Evolutionary conservation across 2,113 vertebrate genomes (phyloP).

Genomic region (Leptocoma aspasia): DNA sequence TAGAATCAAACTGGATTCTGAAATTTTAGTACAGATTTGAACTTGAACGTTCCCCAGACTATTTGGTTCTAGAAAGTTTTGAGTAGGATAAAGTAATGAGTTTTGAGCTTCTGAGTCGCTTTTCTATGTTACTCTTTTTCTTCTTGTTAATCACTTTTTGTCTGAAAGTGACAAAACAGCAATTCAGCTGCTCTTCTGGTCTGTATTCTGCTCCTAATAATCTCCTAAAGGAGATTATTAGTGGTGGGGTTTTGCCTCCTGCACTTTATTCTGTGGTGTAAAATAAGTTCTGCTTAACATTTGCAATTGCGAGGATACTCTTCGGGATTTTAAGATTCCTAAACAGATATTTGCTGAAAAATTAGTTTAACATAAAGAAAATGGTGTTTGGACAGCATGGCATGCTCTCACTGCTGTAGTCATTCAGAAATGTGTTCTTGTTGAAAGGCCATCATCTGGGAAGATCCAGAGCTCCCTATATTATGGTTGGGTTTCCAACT

Average conservation of each 20-base stretch:
- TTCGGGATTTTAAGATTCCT: neutral
- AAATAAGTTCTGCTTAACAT: neutral
- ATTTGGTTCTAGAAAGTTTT: neutral
- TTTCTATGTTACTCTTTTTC: neutral
- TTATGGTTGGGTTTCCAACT: neutral
- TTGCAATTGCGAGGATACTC: neutral
- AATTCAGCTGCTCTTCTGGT: neutral
- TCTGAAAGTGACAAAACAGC: neutral
- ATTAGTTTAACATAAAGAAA: neutral
- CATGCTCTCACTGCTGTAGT: neutral
- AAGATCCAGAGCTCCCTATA: neutral
- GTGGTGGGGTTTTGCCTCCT: neutral
- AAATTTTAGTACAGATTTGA: neutral
- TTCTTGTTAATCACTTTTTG: neutral
- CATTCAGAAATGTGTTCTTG: neutral
- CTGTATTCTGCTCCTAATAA: neutral
- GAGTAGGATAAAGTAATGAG: neutral
- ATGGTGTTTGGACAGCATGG: neutral
- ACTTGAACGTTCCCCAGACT: fast-evolving
- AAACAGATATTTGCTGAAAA: neutral
- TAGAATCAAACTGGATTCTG: neutral
- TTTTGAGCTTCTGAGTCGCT: neutral
- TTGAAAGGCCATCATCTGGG: neutral
- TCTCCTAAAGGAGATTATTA: neutral
- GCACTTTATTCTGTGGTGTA: neutral